Conservation (phyloP, 2,113 vertebrate species). For the Aspiorhynchus laticeps region DNA sequence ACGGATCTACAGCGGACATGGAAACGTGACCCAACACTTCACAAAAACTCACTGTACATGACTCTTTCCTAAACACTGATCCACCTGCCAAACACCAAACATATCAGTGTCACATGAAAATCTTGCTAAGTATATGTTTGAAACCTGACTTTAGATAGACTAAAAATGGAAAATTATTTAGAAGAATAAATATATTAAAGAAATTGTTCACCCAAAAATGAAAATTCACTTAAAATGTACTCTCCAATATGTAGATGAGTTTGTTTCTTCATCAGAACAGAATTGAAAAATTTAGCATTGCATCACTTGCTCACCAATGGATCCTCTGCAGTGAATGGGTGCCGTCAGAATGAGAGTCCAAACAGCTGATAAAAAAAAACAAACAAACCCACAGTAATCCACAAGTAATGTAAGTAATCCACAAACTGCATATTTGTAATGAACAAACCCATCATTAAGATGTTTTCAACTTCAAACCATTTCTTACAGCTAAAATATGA, state of each 20-base stretch:
- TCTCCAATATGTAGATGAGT: too few species aligned
- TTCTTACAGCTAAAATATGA: too few species aligned
- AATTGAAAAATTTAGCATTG: not conserved
- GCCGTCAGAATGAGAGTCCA: too few species aligned
- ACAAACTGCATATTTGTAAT: not conserved
- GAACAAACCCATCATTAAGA: not conserved
- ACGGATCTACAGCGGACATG: constrained; percentile 40
- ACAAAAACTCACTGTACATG: constrained; percentile 20
- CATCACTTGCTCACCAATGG: not conserved
- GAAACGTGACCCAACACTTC: constrained; percentile 41
- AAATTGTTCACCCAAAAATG: not conserved
- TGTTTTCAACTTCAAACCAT: too few species aligned
- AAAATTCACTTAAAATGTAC: too few species aligned
- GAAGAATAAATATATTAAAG: not conserved
- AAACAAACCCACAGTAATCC: not conserved
- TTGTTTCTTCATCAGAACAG: too few species aligned
- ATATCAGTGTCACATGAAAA: not conserved
- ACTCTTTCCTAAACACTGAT: constrained; percentile 12
- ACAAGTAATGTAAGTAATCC: not conserved
- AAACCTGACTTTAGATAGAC: not conserved
- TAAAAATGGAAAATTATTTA: not conserved
- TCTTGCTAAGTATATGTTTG: not conserved
- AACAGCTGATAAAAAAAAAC: too few species aligned
- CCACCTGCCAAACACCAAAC: not conserved
- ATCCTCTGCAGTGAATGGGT: not conserved